Conservation (phyloP, 2,888 invertebrate species). For the Pandemis heparana region DNA sequence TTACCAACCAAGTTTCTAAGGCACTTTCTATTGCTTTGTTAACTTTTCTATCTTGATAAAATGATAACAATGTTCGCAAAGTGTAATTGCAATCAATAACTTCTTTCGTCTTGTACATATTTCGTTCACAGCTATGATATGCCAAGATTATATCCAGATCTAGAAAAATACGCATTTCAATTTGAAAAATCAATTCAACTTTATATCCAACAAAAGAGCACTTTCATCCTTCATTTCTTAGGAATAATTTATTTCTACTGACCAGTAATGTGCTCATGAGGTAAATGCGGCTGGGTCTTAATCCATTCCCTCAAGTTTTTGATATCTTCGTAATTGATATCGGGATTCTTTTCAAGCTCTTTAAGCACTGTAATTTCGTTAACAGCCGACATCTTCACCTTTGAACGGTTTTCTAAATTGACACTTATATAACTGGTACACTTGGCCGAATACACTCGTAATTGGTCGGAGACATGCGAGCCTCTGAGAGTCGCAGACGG, state of each 20-base stretch:
- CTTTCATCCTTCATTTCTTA: not conserved
- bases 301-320: slow-evolving; percentile 85
- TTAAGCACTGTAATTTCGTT: slow-evolving; percentile 55
- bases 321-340: slow-evolving; percentile 85
- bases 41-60: slow-evolving; percentile 83
- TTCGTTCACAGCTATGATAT: slow-evolving; percentile 88
- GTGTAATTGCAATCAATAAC: slow-evolving; percentile 89
- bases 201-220: not conserved
- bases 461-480: slow-evolving; percentile 38
- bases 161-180: slow-evolving; percentile 48
- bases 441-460: not conserved
- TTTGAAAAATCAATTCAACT: too few relatives aligned
- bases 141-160: slow-evolving; percentile 87
- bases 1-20: slow-evolving; percentile 67
- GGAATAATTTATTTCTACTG: slow-evolving; percentile 44
- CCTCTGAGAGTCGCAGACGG: slow-evolving; percentile 5
- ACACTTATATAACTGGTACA: not conserved
- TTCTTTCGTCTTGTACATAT: slow-evolving; percentile 87
- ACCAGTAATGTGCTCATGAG: slow-evolving; percentile 78
- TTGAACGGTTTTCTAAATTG: not conserved
- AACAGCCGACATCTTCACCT: slow-evolving; percentile 54
- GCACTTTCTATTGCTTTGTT: slow-evolving; percentile 67
- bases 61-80: slow-evolving; percentile 87
- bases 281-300: slow-evolving; percentile 87
- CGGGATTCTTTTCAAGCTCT: slow-evolving; percentile 85